A percentile compares a stretch with the other conserved stretches of the same genome.
These are phyloP conservation scores for Anser brachyrhynchus DNA, from an alignment of 2,113 vertebrate genomes.

Conservation along the genomic window DNA sequence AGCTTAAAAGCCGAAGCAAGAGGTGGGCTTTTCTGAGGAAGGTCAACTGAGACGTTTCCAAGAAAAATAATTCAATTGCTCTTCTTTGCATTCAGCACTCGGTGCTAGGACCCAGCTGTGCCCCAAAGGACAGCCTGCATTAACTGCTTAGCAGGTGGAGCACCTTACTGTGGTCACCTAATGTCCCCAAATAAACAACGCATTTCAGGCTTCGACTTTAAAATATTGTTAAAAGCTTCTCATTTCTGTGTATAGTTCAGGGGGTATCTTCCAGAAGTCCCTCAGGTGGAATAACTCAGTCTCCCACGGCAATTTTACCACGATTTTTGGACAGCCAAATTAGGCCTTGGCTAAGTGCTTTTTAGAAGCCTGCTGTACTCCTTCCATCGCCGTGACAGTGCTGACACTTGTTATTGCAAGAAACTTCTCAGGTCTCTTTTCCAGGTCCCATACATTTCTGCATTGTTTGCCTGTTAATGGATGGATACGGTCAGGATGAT, in stretches of 20 bases:
- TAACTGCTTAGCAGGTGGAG: neutral
- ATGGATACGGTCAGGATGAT: neutral
- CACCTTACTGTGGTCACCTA: neutral
- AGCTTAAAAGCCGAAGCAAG: slow-evolving; percentile 14
- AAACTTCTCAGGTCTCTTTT: neutral
- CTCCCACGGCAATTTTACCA: neutral
- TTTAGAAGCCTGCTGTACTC: neutral
- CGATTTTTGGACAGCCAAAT: neutral
- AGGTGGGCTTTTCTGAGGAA: neutral
- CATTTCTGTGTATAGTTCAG: neutral
- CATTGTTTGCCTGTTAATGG: neutral
- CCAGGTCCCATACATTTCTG: neutral
- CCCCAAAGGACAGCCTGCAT: neutral
- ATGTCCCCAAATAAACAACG: neutral
- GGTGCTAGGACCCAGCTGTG: neutral
- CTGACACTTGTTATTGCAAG: neutral
- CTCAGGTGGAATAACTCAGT: neutral
- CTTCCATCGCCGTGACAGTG: neutral
- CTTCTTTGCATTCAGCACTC: neutral
- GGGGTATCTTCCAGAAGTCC: neutral
- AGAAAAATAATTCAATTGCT: neutral
- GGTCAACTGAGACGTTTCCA: neutral
- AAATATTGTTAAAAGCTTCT: neutral
- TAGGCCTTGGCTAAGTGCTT: neutral
- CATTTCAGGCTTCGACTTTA: neutral